Evolutionary conservation across 1,140 invertebrate species (phyloP), one percentile per base, ranked within the genome.

Genomic region (Drosophila lowei): DNA sequence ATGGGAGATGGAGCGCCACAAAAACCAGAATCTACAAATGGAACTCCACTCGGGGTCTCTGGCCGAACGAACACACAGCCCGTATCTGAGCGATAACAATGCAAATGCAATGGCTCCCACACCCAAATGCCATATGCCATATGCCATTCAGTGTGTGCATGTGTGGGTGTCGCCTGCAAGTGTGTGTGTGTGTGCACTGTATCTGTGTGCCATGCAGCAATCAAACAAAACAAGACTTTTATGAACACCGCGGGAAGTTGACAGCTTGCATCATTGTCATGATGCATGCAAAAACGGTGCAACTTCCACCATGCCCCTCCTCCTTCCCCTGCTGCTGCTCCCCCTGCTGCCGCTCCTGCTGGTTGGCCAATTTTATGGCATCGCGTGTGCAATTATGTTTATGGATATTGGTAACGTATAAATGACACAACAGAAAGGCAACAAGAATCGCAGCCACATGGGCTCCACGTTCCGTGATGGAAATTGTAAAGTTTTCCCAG

Each of bases 161-260:
- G 13, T 60, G 16, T 18, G 15, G 54, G 30, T 21, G 16, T 42
- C 18, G 1, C 1, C 18, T 18, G 18, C 18, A 18, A 18, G 49
- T 44, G n/a, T 55, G 46, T 62, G 41, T 42, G 53, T 56, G 49
- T 43, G 61, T 50, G 47, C n/a, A n/a, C n/a, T 38, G 42, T 58
- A 59, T 56, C 44, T 25, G 18, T 60, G 58, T 58, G 60, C 48
- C 71, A 61, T 47, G 67, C 77, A 66, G 78, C 76, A 84, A 79
- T 76, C 83, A 88, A 88, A 89, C 84, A 88, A 85, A 79, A 76
- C 75, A 81, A 83, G 72, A 84, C 67, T 89, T 88, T 88, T 88
- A 88, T 88, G 84, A 89, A 88, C 81, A 88, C 84, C 79, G 84
- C 84, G 84, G 84, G 68, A 88, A 88, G 79, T 89, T 88, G 84